phyloP scores from a whole-genome alignment of 2,113 vertebrate species.

The Ceyx melanurus region DNA sequence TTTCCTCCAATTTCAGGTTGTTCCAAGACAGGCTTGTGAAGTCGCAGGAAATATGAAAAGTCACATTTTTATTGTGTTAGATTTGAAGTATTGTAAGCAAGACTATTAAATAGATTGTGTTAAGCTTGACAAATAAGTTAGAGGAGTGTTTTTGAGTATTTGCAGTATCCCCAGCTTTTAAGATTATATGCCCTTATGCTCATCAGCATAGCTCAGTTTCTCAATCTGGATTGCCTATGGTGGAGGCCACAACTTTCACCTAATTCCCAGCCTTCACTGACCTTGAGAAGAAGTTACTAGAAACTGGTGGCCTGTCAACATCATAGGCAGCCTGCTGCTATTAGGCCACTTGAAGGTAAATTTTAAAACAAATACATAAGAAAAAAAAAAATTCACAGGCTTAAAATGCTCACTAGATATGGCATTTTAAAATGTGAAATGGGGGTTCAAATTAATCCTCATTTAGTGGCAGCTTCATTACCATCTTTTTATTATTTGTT shows the following conservation, averaged over 20 bases:
- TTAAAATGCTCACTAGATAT: background rate
- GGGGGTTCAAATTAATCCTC: background rate
- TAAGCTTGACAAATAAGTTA: background rate
- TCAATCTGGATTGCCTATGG: background rate
- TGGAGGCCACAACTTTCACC: background rate
- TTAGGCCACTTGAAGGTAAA: background rate
- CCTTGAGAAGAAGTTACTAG: background rate
- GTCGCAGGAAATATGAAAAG: background rate
- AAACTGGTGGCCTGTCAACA: background rate
- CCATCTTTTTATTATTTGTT: fast-evolving
- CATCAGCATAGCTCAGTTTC: background rate
- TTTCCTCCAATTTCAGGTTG: background rate
- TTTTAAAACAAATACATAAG: background rate
- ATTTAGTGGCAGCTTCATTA: background rate
- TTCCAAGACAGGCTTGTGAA: background rate
- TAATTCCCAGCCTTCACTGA: background rate
- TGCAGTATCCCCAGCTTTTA: background rate
- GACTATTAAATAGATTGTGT: background rate
- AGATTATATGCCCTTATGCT: background rate
- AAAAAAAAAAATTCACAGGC: background rate
- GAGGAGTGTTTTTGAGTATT: background rate
- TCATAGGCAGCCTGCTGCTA: background rate
- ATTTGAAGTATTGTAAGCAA: background rate
- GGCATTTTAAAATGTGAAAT: background rate
- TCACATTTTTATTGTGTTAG: background rate